Conservation (phyloP, 2,888 invertebrate species). For the Dilophus febrilis region DNA sequence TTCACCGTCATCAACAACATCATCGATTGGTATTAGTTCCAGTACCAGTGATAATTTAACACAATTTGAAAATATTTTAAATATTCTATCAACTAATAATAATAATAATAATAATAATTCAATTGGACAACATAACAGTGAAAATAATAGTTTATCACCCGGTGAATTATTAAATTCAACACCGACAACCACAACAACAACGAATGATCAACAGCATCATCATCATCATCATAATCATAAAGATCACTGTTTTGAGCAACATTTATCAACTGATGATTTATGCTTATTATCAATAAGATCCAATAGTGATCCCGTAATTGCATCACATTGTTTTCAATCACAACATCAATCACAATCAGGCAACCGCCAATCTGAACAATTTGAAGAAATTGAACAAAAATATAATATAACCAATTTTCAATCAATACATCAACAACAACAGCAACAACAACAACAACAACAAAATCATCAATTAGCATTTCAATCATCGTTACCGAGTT, state of each 20-base stretch:
- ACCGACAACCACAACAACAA: conserved; percentile 15
- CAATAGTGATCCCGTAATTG: conserved; percentile 28
- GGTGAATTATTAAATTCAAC: conserved; percentile 9
- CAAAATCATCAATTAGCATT: conserved; percentile 20
- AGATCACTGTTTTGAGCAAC: conserved; percentile 18
- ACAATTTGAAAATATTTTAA: conserved; percentile 20
- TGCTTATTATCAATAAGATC: conserved; percentile 24
- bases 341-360: conserved; percentile 16
- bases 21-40: background rate
- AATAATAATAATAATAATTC: conserved; percentile 19
- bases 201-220: conserved; percentile 17
- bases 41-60: conserved; percentile 5
- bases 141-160: background rate
- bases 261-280: conserved; percentile 20
- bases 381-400: too few species aligned
- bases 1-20: too few species aligned
- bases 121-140: conserved; percentile 20
- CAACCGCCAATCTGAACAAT: too few species aligned
- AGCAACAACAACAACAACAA: conserved; percentile 22
- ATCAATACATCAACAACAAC: conserved; percentile 10
- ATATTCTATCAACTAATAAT: conserved; percentile 15
- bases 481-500: conserved; percentile 59
- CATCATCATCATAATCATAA: conserved; percentile 9
- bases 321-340: conserved; percentile 21
- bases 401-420: too few species aligned